These are phyloP conservation scores for Hetaerina titia DNA, from an alignment of 2,888 invertebrate genomes.

Conservation along the genomic window DNA sequence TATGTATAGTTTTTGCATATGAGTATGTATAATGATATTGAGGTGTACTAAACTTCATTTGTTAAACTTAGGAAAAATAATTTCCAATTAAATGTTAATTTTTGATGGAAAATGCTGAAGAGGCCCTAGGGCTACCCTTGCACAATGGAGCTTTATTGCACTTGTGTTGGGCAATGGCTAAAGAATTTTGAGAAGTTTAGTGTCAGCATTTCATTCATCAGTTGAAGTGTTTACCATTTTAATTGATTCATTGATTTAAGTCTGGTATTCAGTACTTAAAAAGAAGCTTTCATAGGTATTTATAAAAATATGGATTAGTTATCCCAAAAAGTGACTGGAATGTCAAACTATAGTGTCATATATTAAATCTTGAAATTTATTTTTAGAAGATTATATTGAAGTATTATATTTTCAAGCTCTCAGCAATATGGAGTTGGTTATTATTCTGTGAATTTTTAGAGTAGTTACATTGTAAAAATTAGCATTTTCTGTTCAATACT, in stretches of 20 bases:
- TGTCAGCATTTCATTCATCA: not conserved
- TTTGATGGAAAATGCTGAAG: not conserved
- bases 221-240: not conserved
- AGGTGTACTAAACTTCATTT: not conserved
- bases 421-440: not conserved
- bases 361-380: constrained; percentile 17
- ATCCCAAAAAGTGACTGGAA: not conserved
- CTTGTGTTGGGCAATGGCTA: not conserved
- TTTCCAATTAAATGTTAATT: not conserved
- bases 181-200: not conserved
- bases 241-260: not conserved
- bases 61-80: not conserved
- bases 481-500: not conserved
- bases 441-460: not conserved
- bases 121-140: not conserved
- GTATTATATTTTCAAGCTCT: not conserved
- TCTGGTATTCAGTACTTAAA: constrained; percentile 22
- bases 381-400: constrained; percentile 40
- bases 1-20: not conserved
- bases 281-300: not conserved
- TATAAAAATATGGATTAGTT: not conserved
- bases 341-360: not conserved
- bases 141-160: not conserved
- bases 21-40: not conserved
- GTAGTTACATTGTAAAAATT: not conserved